Evolutionary conservation across 2,113 vertebrate genomes (phyloP), one percentile per base, ranked within the genome.

Genomic region (Pipa parva): DNA sequence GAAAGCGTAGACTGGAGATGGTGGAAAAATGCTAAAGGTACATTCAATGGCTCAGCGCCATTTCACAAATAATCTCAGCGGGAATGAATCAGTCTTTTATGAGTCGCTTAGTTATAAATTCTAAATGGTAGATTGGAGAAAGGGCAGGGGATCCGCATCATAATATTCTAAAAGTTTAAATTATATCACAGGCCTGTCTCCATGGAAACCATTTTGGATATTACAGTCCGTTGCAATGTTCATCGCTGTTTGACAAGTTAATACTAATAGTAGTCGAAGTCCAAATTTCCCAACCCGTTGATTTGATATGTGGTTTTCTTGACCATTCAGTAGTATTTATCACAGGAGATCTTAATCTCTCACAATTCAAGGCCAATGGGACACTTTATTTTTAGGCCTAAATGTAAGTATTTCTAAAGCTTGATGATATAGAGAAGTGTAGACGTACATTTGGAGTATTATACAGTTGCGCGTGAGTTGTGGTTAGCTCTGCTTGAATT

Each of bases 191-290:
- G 55, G 17, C 22, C 11, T 5, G 56, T 68, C 11, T 27, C 64
- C 46, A 59, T 51, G 46, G 22, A 5, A 59, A 68, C 56, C n/a
- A 37, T 51, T 33, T 11, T 3, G 42, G 36, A 48, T 15, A 29
- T 50, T 50, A 36, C 24, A 58, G 11, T 37, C 3, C 54, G 22
- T 22, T 1, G 22, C 28, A 8, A 21, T 49, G n/a, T 46, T 26
- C 39, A 50, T 20, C 21, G 27, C 63, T 20, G 42, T 33, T 42
- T 64, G 12, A 64, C 51, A 26, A 56, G 45, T 49, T 67, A 50
- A 59, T 49, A 28, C 45, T 59, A 51, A 68, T 51, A 7, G n/a
- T 2, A 20, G 21, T 13, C 1, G 28, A 18, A 4, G 21, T 55
- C n/a, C 7, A 20, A 5, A 68, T 39, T 28, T 59, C 18, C 27